A percentile compares a stretch with the other conserved stretches of the same genome.
Conservation (phyloP, 2,113 vertebrate genomes). For the Polyodon spathula region DNA sequence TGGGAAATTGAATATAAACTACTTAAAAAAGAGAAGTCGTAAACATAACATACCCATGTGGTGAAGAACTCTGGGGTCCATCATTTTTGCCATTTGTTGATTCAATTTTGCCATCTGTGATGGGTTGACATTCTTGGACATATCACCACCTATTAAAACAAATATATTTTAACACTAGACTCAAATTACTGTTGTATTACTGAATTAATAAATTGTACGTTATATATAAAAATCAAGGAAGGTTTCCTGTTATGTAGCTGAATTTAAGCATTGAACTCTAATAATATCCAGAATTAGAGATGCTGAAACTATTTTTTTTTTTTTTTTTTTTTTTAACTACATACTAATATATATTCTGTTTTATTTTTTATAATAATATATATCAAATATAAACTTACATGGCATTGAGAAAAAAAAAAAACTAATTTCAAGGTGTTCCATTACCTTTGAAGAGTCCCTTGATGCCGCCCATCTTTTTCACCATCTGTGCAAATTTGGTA, state of each 20-base stretch:
- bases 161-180: background rate
- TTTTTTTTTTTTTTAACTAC: too few species aligned
- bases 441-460: slow-evolving; percentile 97
- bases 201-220: too few species aligned
- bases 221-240: too few species aligned
- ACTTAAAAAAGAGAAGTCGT: background rate
- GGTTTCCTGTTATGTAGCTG: too few species aligned
- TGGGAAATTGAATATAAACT: background rate
- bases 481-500: slow-evolving; percentile 98
- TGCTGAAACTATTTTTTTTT: too few species aligned
- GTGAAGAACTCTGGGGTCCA: slow-evolving; percentile 96
- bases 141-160: slow-evolving; percentile 76
- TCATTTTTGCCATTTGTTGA: slow-evolving; percentile 99
- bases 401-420: background rate
- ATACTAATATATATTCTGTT: too few species aligned
- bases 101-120: slow-evolving; percentile 97
- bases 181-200: too few species aligned
- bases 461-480: slow-evolving; percentile 98
- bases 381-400: too few species aligned
- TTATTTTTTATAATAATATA: too few species aligned
- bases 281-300: too few species aligned
- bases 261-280: too few species aligned
- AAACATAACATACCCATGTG: slow-evolving; percentile 81
- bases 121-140: slow-evolving; percentile 98
- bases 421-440: slow-evolving; percentile 3